Base-by-base conservation (phyloP, 2,797 vertebrate species). In the Toxotes lorentzi region DNA sequence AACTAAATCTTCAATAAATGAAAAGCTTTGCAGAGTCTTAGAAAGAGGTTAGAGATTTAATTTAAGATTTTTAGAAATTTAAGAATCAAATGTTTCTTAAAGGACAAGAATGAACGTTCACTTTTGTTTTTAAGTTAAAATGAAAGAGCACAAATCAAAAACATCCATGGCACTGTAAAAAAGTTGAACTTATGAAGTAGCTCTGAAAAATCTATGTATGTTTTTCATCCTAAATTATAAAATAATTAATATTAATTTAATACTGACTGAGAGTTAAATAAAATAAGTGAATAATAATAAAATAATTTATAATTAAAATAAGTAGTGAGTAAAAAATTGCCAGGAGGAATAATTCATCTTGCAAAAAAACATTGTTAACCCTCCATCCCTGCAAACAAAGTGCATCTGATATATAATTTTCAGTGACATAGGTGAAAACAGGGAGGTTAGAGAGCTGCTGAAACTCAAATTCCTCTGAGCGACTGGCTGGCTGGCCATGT, bases 391-490 rank as follows among this genome's bases (percentile, higher is more conserved):
- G 16, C 24, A 27, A 47, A 19, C 9, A 45, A 71, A 84, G 47
- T 32, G 24, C 70, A 43, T 63, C 30, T 68, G 16, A 80, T 68
- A n/a, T 45, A 41, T 38, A 51, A 53, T 60, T 65, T 72, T 40
- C 24, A 63, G 2, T 50, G 7, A 54, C 64, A 76, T 17, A 34
- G 58, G 68, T 74, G 74, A 76, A 83, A 86, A 85, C 53, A 58
- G 21, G 54, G 74, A 78, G 75, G 40, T 80, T 54, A 40, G 48
- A 57, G 58, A 64, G 53, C 58, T 11, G n/a, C 70, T 73, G 77
- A 17, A 57, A 79, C 69, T 72, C 13, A 72, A 77, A 89, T 87
- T 91, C 83, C 87, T 84, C 32, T 17, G 57, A 84, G 85, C 66
- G 63, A 51, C 65, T 58, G 66, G 61, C 72, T 81, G 67, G 58